These are phyloP conservation scores for Stomorhina lunata DNA, from an alignment of 2,888 invertebrate species.

Conservation along the genomic window DNA sequence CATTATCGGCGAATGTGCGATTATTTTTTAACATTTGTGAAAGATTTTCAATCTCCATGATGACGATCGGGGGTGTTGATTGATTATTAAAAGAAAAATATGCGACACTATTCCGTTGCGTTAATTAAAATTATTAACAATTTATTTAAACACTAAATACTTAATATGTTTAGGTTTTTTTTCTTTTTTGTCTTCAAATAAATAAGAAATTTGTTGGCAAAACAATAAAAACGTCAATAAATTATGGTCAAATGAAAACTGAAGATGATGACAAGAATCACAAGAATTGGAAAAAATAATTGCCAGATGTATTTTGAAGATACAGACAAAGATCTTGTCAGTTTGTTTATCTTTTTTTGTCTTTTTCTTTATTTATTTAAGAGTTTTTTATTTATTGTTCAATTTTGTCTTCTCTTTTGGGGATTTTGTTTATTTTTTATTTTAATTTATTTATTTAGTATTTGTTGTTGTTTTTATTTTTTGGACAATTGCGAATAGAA, in stretches of 20 bases:
- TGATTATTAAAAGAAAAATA: background rate
- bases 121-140: background rate
- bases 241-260: background rate
- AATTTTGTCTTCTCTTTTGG: background rate
- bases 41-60: conserved; percentile 76
- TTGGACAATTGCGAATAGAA: background rate
- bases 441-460: background rate
- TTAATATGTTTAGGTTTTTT: background rate
- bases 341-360: conserved; percentile 21
- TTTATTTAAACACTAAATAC: background rate
- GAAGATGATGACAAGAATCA: background rate
- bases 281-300: conserved; percentile 1
- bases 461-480: background rate
- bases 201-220: conserved; percentile 1
- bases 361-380: background rate
- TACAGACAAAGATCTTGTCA: background rate
- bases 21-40: conserved; percentile 73
- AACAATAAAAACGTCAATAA: conserved; percentile 6
- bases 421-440: conserved; percentile 7
- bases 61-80: background rate
- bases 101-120: background rate
- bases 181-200: background rate
- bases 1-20: conserved; percentile 71
- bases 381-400: background rate
- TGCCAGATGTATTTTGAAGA: background rate